Evolutionary conservation across 1,140 invertebrate genomes (phyloP).

Genomic region (Pogonomyrmex barbatus): DNA sequence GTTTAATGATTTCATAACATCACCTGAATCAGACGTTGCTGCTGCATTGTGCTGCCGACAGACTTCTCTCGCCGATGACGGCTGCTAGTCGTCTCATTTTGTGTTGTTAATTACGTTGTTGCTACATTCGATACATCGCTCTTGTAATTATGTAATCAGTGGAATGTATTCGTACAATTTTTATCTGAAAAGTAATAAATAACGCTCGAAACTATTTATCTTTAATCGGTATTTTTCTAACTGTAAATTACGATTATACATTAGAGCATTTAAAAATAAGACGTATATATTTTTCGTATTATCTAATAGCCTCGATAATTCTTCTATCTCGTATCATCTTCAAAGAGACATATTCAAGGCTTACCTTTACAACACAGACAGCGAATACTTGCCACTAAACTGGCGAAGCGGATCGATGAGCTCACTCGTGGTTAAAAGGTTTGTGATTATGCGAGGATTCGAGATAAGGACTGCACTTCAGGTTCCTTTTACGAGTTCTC

Average conservation of each 20-base stretch:
- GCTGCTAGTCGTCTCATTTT: neutral
- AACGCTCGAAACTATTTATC: neutral
- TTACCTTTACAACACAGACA: slow-evolving; percentile 70
- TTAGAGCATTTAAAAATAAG: neutral
- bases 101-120: neutral
- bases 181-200: neutral
- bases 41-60: slow-evolving; percentile 33
- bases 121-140: neutral
- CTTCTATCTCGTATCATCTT: neutral
- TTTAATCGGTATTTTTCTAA: neutral
- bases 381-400: slow-evolving; percentile 60
- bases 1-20: slow-evolving; percentile 69
- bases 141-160: neutral
- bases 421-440: slow-evolving; percentile 76
- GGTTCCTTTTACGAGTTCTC: slow-evolving; percentile 82
- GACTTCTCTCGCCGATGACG: slow-evolving; percentile 25
- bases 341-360: slow-evolving; percentile 57
- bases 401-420: slow-evolving; percentile 76
- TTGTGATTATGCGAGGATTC: slow-evolving; percentile 81
- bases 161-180: too few species aligned
- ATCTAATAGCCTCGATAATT: neutral
- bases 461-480: slow-evolving; percentile 78
- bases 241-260: neutral
- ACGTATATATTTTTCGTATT: neutral
- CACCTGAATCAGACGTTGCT: slow-evolving; percentile 47